phyloP scores from a whole-genome alignment of 2,113 vertebrate genomes.

The Varanus komodoensis region DNA sequence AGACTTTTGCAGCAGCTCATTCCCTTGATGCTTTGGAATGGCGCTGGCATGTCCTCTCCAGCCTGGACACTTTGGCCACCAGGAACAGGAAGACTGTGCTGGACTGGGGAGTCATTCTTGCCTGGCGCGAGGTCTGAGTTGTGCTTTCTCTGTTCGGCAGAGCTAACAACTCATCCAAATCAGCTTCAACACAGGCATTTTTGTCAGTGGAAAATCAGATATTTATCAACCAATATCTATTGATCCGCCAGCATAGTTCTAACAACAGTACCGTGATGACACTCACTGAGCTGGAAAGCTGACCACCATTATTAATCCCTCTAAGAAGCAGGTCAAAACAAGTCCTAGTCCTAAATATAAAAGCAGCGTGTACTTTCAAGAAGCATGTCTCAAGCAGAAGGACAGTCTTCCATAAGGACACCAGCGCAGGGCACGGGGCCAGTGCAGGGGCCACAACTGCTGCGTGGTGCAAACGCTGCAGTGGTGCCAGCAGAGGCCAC shows the following conservation, averaged over 20 bases:
- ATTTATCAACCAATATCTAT: conserved; percentile 58
- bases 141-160: rapidly evolving
- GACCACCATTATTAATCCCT: not conserved
- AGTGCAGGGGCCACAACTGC: not conserved
- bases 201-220: conserved; percentile 68
- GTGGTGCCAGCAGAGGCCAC: not conserved
- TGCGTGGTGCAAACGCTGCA: not conserved
- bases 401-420: rapidly evolving
- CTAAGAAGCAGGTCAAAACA: rapidly evolving
- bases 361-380: not conserved
- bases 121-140: not conserved
- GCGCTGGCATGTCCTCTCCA: not conserved
- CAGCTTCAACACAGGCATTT: not conserved
- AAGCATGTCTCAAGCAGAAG: rapidly evolving
- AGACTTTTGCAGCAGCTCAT: no score
- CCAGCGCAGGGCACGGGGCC: not conserved
- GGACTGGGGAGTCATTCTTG: not conserved
- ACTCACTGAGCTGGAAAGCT: not conserved
- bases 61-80: not conserved
- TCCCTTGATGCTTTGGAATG: not conserved
- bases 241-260: conserved; percentile 40
- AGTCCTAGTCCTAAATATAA: conserved; percentile 25
- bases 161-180: not conserved
- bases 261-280: not conserved
- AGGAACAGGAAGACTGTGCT: not conserved